These are phyloP conservation scores for Rhabdomys pumilio DNA, from an alignment of 2,797 vertebrate genomes.

Conservation along the genomic window DNA sequence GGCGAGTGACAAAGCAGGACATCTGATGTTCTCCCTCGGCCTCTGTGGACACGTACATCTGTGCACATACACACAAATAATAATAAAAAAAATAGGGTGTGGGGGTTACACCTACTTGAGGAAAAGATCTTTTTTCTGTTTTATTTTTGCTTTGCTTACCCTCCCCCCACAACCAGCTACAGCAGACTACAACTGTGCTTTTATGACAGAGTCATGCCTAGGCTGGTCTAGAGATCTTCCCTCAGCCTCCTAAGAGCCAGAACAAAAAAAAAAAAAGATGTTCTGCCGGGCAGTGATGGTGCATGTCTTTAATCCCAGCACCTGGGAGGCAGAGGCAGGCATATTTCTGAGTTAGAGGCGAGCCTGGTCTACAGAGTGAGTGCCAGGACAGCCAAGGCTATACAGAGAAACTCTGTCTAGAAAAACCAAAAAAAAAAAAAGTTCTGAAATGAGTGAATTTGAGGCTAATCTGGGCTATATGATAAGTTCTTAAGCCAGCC, in stretches of 20 bases:
- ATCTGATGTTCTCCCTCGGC: background rate
- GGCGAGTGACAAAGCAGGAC: background rate
- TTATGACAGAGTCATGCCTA: background rate
- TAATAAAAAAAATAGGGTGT: background rate
- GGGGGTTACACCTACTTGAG: background rate
- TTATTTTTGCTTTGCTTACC: background rate
- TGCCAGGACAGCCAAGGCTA: too few relatives aligned
- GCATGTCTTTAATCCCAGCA: too few relatives aligned
- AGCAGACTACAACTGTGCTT: background rate
- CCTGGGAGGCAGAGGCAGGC: too few relatives aligned
- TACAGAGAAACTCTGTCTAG: too few relatives aligned
- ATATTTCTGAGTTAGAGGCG: too few relatives aligned
- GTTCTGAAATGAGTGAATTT: background rate
- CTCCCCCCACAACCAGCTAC: background rate
- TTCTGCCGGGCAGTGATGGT: background rate
- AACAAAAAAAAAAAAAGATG: background rate
- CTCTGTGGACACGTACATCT: background rate
- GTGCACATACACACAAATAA: background rate
- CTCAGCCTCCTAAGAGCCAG: background rate
- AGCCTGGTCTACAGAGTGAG: too few relatives aligned
- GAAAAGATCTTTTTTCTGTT: background rate
- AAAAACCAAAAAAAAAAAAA: too few relatives aligned
- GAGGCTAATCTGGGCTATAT: background rate
- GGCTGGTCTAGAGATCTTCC: background rate
- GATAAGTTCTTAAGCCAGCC: background rate